Percentiles rank a stretch among this genome's conserved stretches.
Evolutionary conservation across 2,888 invertebrate genomes (phyloP).

Genomic region (Sericinus montela): DNA sequence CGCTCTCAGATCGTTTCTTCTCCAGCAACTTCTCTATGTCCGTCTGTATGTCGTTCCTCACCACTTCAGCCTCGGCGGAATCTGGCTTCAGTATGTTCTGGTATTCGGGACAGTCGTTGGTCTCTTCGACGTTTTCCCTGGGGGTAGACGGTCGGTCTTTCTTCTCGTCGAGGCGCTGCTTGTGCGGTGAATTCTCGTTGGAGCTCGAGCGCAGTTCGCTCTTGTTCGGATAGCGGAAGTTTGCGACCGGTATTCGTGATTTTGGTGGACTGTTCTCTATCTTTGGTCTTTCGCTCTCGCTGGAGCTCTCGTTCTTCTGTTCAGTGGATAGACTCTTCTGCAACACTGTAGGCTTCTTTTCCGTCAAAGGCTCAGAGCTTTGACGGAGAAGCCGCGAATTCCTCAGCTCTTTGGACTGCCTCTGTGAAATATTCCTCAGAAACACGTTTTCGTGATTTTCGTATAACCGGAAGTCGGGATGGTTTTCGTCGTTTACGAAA

Average conservation of each 20-base stretch:
- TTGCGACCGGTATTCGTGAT: constrained; percentile 65
- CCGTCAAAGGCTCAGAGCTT: constrained; percentile 61
- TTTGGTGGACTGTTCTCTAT: constrained; percentile 31
- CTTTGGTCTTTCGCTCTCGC: constrained; percentile 26
- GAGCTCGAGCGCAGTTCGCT: constrained; percentile 50
- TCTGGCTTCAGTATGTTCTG: constrained; percentile 51
- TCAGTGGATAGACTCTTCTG: constrained; percentile 68
- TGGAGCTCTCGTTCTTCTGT: constrained; percentile 39
- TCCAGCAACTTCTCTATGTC: constrained; percentile 37
- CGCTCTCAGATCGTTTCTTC: constrained; percentile 39
- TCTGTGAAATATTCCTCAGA: constrained; percentile 60
- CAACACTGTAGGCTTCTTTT: constrained; percentile 45
- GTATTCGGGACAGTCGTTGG: constrained; percentile 58
- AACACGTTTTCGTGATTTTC: constrained; percentile 69
- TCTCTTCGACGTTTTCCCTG: constrained; percentile 29
- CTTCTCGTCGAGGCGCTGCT: constrained; percentile 27
- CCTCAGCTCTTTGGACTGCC: constrained; percentile 62
- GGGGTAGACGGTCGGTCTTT: constrained; percentile 25
- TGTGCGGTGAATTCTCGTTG: constrained; percentile 57
- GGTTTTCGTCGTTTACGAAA: constrained; percentile 47
- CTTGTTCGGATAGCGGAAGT: constrained; percentile 69
- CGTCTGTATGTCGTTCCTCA: constrained; percentile 18
- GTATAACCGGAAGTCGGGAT: constrained; percentile 51
- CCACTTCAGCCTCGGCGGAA: constrained; percentile 20
- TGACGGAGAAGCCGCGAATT: constrained; percentile 58